Base-by-base conservation (phyloP, 2,888 invertebrate species). In the Tetragnatha montana region DNA sequence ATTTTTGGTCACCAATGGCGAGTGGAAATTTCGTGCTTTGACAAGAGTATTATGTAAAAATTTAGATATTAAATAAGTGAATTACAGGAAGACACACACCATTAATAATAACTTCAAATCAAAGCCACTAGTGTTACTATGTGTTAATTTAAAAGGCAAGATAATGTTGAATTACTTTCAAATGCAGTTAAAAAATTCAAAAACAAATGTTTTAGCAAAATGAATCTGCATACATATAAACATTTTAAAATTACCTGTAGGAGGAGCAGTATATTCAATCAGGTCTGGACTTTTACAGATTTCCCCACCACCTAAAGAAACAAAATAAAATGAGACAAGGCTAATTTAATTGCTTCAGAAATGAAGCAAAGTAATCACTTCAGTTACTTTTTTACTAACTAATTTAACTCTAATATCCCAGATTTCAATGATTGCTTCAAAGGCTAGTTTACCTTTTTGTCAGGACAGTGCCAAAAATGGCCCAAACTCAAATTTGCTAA, bases 181-280 rank as follows among this genome's bases (percentile, higher is more conserved):
- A 68, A 68, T 35, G 35, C 71, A 19, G 71, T 19, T 10, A 71
- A 19, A 10, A 71, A n/a, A 3, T 74, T 74, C 0, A 35, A 35
- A 1, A 35, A 35, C 35, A 35, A 35, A 35, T 35, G 35, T 35
- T 35, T 35, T 35, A 35, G 35, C 35, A 35, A 35, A 35, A 35
- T 35, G 35, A 2, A 35, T 1, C 4, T 35, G n/a, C 8, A 74
- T 3, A 74, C 0, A 19, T 12, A n/a, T 50, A 49, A 49, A 76
- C n/a, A 35, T 35, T 4, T 35, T 4, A 35, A 35, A 35, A 35
- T 2, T 35, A 35, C 35, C 87, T 74, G 21, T 51, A 14, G 75
- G 85, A 35, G 89, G 85, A 35, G 90, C 22, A 83, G n/a, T 87
- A 70, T 79, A 87, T 50, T 90, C 90, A 90, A 82, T 90, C 50